Evolutionary conservation across 2,113 vertebrate genomes (phyloP).

Genomic region (Sinocyclocheilus anshuiensis): DNA sequence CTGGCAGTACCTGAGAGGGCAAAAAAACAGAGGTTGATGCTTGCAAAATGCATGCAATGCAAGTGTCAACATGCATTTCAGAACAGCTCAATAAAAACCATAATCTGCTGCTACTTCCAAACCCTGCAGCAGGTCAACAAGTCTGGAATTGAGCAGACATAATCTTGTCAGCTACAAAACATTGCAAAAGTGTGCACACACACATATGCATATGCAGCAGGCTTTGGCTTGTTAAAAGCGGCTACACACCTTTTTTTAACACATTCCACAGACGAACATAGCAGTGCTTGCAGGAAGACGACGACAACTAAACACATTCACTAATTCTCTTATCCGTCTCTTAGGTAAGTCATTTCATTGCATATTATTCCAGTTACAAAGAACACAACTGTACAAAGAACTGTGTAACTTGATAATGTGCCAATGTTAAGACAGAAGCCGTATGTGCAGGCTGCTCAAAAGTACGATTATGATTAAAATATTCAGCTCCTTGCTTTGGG

Average conservation of each 20-base stretch:
- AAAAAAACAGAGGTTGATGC: background rate
- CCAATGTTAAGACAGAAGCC: background rate
- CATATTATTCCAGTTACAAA: background rate
- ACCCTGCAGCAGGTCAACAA: conserved; percentile 9
- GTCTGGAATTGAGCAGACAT: conserved; percentile 21
- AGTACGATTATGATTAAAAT: background rate
- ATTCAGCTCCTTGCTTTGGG: background rate
- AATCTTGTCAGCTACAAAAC: background rate
- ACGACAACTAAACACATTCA: background rate
- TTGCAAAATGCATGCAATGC: background rate
- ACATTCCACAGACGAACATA: conserved; percentile 41
- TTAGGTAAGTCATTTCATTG: background rate
- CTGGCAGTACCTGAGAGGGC: conserved; percentile 86
- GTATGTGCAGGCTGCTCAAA: background rate
- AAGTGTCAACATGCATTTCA: conserved; percentile 12
- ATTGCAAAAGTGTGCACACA: background rate
- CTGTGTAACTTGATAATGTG: background rate
- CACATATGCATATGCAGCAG: conserved; percentile 25
- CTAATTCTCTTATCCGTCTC: background rate
- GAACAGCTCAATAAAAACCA: background rate
- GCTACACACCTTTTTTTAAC: conserved; percentile 12
- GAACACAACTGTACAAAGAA: background rate
- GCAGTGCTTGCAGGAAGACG: background rate
- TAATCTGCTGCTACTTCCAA: background rate
- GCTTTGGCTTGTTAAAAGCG: conserved; percentile 46